Base-by-base conservation (phyloP, 2,888 invertebrate species). In the Cheilosia soror region DNA sequence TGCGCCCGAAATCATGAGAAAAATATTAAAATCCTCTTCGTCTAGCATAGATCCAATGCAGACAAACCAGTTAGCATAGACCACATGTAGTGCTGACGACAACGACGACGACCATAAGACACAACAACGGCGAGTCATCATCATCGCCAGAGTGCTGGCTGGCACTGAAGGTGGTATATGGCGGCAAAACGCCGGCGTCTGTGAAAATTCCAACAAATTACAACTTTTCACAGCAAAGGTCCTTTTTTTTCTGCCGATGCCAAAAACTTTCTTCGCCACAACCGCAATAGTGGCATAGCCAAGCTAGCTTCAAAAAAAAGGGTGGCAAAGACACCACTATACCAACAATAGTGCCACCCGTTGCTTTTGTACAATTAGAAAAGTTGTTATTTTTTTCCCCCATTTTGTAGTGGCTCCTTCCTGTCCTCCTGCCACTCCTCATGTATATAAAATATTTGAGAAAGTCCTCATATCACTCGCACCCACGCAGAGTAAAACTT, bases 311-410 rank as follows among this genome's bases (percentile, higher is more conserved):
- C 13, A 29, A 44, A 0, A 3, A 51, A 11, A 51, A 11, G 25
- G 51, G 44, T 47, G 44, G 7, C 40, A 33, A 11, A 33, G 27
- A 40, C 49, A 55, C 44, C 53, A 65, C 55, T 53, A n/a, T n/a
- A 53, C 55, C 65, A 40, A n/a, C 44, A 37, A 40, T 27, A 62
- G n/a, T 60, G 37, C 51, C 77, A 78, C 78, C 83, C 78, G 79
- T 79, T 79, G 79, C 79, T 72, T 83, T 75, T 69, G 73, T 44
- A 69, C 83, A 79, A 84, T 84, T 84, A 80, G 76, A 85, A 85
- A 85, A 80, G 71, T 76, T 66, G 47, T 53, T 68, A 58, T 44
- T 20, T 29, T 20, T 20, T 20, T 20, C 20, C 2, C 2, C 20
- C 20, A 2, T 20, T 20, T 20, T 20, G 20, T 9, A n/a, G n/a